A percentile compares a stretch with the other conserved stretches of the same genome.
Conservation (phyloP, 2,113 vertebrate genomes). For the Isurus oxyrinchus region DNA sequence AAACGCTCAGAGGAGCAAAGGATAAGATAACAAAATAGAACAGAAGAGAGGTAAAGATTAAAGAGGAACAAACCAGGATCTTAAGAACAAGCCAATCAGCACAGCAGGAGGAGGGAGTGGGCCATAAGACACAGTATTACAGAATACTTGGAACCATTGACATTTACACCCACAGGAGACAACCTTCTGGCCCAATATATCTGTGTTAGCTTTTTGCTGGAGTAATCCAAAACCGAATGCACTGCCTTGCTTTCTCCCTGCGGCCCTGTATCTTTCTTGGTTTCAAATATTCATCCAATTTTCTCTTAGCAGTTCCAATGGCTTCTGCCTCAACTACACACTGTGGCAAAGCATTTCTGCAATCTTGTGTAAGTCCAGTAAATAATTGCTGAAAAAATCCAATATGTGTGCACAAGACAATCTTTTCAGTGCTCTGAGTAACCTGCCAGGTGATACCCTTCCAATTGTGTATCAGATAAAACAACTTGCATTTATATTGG, state of each 20-base stretch:
- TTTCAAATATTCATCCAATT: not conserved
- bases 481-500: not conserved
- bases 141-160: not conserved
- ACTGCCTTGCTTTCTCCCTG: not conserved
- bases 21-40: not conserved
- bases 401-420: not conserved
- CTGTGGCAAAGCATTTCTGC: not conserved
- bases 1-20: not conserved
- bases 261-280: not conserved
- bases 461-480: not conserved
- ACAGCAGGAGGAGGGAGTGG: not conserved
- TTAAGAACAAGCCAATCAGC: not conserved
- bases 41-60: not conserved
- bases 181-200: not conserved
- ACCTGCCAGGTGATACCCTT: not conserved
- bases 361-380: not conserved
- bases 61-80: not conserved
- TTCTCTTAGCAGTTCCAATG: not conserved
- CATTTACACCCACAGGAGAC: not conserved
- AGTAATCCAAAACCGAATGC: not conserved
- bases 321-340: not conserved
- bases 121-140: not conserved
- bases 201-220: not conserved
- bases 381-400: not conserved
- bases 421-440: not conserved